These are phyloP conservation scores for Hipposideros armiger DNA, from an alignment of 2,113 vertebrate species.

Conservation along the genomic window DNA sequence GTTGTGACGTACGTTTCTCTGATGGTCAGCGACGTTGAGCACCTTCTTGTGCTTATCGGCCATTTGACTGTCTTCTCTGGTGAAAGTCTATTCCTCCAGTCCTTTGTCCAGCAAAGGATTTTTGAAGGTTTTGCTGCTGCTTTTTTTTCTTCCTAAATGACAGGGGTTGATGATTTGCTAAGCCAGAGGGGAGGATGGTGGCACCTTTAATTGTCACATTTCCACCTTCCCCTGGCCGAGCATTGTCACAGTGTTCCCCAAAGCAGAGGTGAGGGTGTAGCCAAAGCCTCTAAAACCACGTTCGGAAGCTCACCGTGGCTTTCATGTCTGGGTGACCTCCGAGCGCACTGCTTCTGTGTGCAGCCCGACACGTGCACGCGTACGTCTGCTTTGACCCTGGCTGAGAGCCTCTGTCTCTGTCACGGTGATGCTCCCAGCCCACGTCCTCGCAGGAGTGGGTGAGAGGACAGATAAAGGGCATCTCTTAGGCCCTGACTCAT, in stretches of 20 bases:
- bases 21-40: too few species aligned
- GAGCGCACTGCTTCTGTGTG: not conserved
- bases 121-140: not conserved
- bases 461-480: rapidly evolving
- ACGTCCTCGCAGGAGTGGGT: rapidly evolving
- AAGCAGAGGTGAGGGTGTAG: not conserved
- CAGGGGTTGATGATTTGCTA: not conserved
- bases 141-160: not conserved
- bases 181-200: not conserved
- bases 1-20: too few species aligned
- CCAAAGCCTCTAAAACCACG: not conserved
- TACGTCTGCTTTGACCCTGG: rapidly evolving
- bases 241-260: not conserved
- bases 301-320: not conserved
- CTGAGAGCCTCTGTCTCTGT: not conserved
- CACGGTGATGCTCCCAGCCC: not conserved
- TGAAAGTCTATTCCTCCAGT: too few species aligned
- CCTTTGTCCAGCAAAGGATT: not conserved
- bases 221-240: not conserved
- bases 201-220: not conserved
- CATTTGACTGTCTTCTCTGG: not conserved
- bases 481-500: not conserved
- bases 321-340: not conserved
- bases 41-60: rapidly evolving
- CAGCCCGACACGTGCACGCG: not conserved